Percentiles rank a stretch among this genome's conserved stretches.
These are phyloP conservation scores for Ammodramus savannarum DNA, from an alignment of 2,113 vertebrate genomes.

Conservation along the genomic window DNA sequence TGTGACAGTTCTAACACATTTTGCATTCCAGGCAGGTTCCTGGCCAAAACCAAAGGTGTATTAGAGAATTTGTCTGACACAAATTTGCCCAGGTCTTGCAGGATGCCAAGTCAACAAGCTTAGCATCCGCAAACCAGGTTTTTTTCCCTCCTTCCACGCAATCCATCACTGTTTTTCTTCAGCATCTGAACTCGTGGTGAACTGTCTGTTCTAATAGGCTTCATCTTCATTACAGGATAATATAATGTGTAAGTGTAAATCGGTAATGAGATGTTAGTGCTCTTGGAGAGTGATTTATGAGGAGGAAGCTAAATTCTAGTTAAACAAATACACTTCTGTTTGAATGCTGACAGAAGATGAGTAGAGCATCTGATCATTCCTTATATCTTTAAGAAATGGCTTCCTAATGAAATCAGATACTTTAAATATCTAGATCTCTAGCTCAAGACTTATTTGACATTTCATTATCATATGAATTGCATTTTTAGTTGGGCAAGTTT, in stretches of 20 bases:
- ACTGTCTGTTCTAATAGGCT: constrained; percentile 39
- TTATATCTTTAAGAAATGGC: constrained; percentile 31
- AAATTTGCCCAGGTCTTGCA: neutral
- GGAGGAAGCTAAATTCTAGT: constrained; percentile 3
- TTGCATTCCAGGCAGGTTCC: neutral
- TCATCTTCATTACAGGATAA: constrained; percentile 49
- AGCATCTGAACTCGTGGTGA: constrained; percentile 25
- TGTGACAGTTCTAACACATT: neutral
- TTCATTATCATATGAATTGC: constrained; percentile 47
- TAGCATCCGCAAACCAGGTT: neutral
- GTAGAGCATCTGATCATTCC: constrained; percentile 1
- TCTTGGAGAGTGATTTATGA: constrained; percentile 53
- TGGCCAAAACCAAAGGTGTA: neutral
- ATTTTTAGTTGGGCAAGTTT: constrained; percentile 10
- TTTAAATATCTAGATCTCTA: constrained; percentile 45
- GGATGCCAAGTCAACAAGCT: neutral
- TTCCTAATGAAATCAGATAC: constrained; percentile 29
- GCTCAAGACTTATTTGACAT: constrained; percentile 27
- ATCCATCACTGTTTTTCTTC: neutral
- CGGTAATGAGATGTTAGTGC: constrained; percentile 18
- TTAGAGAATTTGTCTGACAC: neutral
- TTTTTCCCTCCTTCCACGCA: neutral
- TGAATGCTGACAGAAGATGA: constrained; percentile 36
- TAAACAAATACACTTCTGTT: constrained; percentile 45
- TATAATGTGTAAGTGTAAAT: constrained; percentile 33